A percentile compares a stretch with the other conserved stretches of the same genome.
phyloP scores from a whole-genome alignment of 2,113 vertebrate genomes.

The Corapipo altera region DNA sequence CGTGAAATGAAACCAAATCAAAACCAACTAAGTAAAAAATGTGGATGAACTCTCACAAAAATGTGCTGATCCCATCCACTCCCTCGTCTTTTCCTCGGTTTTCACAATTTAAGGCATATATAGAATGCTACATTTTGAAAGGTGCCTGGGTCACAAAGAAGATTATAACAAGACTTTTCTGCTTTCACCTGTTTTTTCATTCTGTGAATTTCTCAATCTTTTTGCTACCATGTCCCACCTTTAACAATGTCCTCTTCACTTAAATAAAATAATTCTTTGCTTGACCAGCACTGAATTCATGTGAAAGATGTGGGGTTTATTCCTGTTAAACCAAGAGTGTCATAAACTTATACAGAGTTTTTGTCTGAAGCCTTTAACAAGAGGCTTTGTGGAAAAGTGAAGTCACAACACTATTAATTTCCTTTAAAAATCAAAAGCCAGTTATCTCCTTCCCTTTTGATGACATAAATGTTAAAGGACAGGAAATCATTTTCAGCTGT shows the following conservation, averaged over 20 bases:
- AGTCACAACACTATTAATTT: background rate
- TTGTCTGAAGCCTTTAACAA: background rate
- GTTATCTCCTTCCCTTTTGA: background rate
- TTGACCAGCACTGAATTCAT: background rate
- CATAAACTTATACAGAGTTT: rapidly evolving
- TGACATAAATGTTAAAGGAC: background rate
- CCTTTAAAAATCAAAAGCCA: background rate
- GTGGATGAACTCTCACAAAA: background rate
- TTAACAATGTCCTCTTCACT: background rate
- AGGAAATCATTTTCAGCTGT: background rate
- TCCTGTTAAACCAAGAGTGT: background rate
- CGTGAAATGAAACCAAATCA: background rate
- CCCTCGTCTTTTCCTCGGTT: background rate
- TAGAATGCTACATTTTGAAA: background rate
- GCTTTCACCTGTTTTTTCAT: background rate
- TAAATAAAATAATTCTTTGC: background rate
- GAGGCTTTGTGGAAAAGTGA: background rate
- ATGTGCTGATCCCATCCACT: rapidly evolving
- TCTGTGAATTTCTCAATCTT: background rate
- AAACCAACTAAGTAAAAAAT: background rate
- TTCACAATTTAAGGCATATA: background rate
- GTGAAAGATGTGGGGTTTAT: background rate
- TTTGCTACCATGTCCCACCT: background rate
- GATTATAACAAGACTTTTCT: background rate
- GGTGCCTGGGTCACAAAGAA: background rate